Conservation (phyloP, 2,888 invertebrate genomes). For the Sipunculus nudus region DNA sequence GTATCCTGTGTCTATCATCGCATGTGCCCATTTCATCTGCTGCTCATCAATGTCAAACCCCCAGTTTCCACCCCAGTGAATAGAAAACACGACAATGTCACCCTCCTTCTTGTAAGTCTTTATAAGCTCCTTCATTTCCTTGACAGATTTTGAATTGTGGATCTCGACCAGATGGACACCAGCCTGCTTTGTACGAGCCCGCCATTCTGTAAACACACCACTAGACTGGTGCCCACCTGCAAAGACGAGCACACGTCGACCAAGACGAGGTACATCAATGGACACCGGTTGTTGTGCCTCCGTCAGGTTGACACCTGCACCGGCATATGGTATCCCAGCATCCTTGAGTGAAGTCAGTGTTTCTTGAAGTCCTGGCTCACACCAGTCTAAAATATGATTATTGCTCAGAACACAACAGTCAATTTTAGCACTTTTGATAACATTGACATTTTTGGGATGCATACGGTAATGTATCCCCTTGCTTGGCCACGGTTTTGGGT, state of each 20-base stretch:
- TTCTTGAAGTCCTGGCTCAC: conserved; percentile 29
- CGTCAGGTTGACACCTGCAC: conserved; percentile 16
- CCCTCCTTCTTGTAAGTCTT: conserved; percentile 9
- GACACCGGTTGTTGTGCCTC: conserved; percentile 33
- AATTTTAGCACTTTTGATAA: conserved; percentile 24
- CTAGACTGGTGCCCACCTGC: conserved; percentile 31
- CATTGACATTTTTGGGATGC: conserved; percentile 38
- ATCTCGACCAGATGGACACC: conserved; percentile 30
- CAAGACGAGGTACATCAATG: conserved; percentile 16
- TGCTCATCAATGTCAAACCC: conserved; percentile 28
- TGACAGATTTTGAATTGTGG: conserved; percentile 1
- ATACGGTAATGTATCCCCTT: conserved; percentile 42
- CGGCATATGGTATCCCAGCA: conserved; percentile 20
- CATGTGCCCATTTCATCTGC: conserved; percentile 27
- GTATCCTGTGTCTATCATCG: conserved; percentile 31
- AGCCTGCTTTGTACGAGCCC: conserved; percentile 14
- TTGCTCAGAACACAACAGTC: conserved; percentile 39
- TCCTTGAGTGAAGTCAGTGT: conserved; percentile 28
- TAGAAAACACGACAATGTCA: conserved; percentile 35
- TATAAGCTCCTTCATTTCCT: conserved; percentile 8
- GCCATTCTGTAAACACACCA: conserved; percentile 32
- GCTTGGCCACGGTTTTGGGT: conserved; percentile 28
- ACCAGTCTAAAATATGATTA: conserved; percentile 42
- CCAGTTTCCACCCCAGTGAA: conserved; percentile 44
- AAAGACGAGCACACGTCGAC: conserved; percentile 34